Evolutionary conservation across 2,113 vertebrate genomes (phyloP), one percentile per base, ranked within the genome.

Genomic region (Eleginops maclovinus): DNA sequence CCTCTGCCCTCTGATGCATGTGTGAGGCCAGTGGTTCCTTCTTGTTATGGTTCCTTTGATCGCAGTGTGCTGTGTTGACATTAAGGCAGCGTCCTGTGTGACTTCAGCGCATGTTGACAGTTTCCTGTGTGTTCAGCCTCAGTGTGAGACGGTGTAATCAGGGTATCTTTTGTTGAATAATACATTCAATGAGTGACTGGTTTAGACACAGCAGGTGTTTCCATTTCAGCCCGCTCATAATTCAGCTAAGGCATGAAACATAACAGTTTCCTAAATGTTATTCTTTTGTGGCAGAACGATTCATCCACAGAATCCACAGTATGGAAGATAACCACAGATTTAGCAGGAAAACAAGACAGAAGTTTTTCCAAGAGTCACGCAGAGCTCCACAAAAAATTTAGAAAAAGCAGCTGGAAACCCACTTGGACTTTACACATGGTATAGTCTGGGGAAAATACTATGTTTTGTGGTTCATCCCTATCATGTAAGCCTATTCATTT

Each of bases 131-230:
- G 84, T 36, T 55, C 71, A 47, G 75, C 17, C 72, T 24, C 72
- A 22, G 76, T 49, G 73, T 82, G 61, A 87, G 87, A 71, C 4
- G 62, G 76, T 24, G 51, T 44, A 90, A 89, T 90, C 87, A 90
- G 59, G 49, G 13, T 61, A 31, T 73, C 61, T 76, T 75, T 75
- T 26, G 49, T 75, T 79, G 82, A 87, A 84, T 79, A 87, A 78
- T 82, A 75, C 82, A 79, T 65, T 56, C 72, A 79, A 1, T 82
- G 79, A 91, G 79, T 77, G 87, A 89, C 63, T 31, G 28, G 65
- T 40, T 67, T 50, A 65, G 55, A 55, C 64, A 16, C 81, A 56
- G 81, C 79, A 63, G 86, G 67, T 72, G 84, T 85, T 90, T 89
- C 85, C 85, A 79, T 84, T 75, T 87, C 69, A 54, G 67, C 73